These are phyloP conservation scores for Myrmecobius fasciatus DNA, from an alignment of 2,113 vertebrate species.

Conservation along the genomic window DNA sequence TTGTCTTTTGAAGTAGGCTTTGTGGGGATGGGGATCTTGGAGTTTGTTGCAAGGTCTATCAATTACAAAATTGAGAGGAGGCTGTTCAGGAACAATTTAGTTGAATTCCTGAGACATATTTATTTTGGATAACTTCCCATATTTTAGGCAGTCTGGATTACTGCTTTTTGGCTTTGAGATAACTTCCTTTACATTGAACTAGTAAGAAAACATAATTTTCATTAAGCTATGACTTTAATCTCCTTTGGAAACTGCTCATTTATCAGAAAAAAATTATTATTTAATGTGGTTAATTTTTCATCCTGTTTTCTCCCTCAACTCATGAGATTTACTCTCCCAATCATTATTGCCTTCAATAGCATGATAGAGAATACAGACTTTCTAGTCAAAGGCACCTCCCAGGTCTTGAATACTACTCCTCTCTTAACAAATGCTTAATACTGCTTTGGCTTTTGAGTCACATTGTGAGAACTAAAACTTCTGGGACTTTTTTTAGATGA, in stretches of 20 bases:
- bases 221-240: conserved; percentile 20
- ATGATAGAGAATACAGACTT: not conserved
- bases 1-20: not conserved
- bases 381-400: not conserved
- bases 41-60: not conserved
- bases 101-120: not conserved
- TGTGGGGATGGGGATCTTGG: not conserved
- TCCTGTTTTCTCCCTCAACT: conserved; percentile 26
- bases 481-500: not conserved
- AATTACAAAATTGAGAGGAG: not conserved
- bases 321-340: not conserved
- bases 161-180: not conserved
- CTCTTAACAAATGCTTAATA: not conserved
- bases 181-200: conserved; percentile 42
- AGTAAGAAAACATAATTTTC: conserved; percentile 34
- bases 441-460: not conserved
- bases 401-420: not conserved
- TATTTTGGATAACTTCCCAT: not conserved
- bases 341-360: conserved; percentile 1
- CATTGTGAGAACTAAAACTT: not conserved
- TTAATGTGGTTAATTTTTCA: conserved; percentile 43
- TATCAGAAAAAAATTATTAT: conserved; percentile 36
- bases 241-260: conserved; percentile 36
- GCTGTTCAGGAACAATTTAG: not conserved
- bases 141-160: not conserved